These are phyloP conservation scores for Heliocidaris tuberculata DNA, from an alignment of 35 echinoderm and acorn worm genomes.

Conservation along the genomic window DNA sequence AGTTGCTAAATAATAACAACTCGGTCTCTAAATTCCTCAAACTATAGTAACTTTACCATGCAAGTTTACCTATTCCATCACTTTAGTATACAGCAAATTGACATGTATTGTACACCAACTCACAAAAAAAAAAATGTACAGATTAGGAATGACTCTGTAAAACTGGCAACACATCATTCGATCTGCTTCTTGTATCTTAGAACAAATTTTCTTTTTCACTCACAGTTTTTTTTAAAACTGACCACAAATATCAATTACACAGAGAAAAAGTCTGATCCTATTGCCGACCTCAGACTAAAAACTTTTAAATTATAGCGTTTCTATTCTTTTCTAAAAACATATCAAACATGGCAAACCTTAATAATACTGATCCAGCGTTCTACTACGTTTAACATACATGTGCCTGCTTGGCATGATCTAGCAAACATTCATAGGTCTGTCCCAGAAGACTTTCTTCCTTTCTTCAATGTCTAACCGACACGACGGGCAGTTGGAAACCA, in stretches of 20 bases:
- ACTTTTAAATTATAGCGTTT: background rate
- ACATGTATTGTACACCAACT: background rate
- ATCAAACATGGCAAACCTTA: background rate
- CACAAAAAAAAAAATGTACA: background rate
- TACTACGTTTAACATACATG: background rate
- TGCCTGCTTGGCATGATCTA: background rate
- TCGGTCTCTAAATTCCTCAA: too few species aligned
- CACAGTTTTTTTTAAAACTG: background rate
- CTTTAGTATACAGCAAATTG: background rate
- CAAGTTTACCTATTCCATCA: background rate
- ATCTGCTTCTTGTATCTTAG: background rate
- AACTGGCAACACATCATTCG: background rate
- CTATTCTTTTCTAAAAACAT: background rate
- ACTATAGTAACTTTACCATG: background rate
- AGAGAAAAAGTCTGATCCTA: background rate
- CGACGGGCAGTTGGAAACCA: constrained; percentile 65
- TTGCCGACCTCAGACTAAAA: background rate
- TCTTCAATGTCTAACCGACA: constrained; percentile 67
- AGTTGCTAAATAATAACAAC: too few species aligned
- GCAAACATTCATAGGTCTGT: background rate
- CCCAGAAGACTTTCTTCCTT: constrained; percentile 48
- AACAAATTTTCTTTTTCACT: background rate
- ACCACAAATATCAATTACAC: background rate
- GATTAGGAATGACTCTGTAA: background rate
- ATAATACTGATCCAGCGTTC: background rate